Percentiles rank a stretch among this genome's conserved stretches.
These are phyloP conservation scores for Solenopsis invicta DNA, from an alignment of 1,140 invertebrate genomes.

Conservation along the genomic window DNA sequence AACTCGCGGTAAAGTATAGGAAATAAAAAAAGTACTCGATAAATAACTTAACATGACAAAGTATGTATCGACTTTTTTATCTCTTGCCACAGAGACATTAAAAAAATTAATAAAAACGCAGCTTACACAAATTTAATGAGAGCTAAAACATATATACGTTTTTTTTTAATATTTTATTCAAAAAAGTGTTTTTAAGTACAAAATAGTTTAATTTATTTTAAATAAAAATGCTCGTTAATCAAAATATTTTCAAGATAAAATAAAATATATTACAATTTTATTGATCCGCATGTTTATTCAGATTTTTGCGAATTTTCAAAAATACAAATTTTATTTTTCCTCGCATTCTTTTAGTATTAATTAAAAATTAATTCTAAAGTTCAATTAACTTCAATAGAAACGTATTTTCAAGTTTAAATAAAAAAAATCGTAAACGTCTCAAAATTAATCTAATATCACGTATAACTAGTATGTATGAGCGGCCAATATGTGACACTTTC, in stretches of 20 bases:
- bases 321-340: neutral
- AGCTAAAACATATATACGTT: neutral
- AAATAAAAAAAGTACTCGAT: constrained; percentile 31
- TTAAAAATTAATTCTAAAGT: neutral
- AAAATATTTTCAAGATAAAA: neutral
- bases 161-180: neutral
- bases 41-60: constrained; percentile 18
- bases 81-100: neutral
- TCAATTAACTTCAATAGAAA: neutral
- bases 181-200: neutral
- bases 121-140: neutral
- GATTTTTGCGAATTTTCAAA: neutral
- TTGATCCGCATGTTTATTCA: neutral
- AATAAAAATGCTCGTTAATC: neutral
- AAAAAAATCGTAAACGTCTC: neutral
- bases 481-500: constrained; percentile 29
- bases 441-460: neutral
- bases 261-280: constrained; percentile 5
- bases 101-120: neutral
- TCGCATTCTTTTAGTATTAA: neutral
- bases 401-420: neutral
- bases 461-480: neutral
- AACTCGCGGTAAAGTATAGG: neutral
- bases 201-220: neutral
- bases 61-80: neutral